These are phyloP conservation scores for Cairina moschata DNA, from an alignment of 2,113 vertebrate species.

Conservation along the genomic window DNA sequence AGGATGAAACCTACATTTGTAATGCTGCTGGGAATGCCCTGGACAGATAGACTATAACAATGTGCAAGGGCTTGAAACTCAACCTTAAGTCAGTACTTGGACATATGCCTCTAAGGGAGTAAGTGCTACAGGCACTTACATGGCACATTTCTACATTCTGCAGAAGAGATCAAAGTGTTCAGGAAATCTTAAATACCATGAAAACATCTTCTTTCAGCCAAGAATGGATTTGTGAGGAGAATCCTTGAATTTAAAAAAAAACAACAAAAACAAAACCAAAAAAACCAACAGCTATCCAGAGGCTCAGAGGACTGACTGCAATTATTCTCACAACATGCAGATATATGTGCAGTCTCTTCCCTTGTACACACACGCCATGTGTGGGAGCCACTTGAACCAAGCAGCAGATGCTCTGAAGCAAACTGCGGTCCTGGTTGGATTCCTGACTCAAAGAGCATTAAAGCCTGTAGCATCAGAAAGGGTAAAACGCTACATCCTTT, in stretches of 20 bases:
- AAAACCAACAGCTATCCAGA: background rate
- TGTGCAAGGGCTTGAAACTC: background rate
- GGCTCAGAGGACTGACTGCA: background rate
- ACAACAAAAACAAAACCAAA: background rate
- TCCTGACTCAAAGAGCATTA: background rate
- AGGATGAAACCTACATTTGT: background rate
- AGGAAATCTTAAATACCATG: background rate
- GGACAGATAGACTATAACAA: background rate
- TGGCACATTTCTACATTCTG: background rate
- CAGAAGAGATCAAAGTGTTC: background rate
- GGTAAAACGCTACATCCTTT: background rate
- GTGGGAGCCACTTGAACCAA: background rate
- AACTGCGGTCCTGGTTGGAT: background rate
- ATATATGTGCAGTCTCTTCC: background rate
- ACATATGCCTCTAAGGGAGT: background rate
- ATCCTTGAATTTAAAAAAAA: background rate
- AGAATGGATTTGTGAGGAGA: background rate
- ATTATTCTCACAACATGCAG: rapidly evolving
- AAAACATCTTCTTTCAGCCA: constrained; percentile 3
- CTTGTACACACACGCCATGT: background rate
- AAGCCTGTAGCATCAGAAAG: background rate
- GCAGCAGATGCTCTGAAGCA: background rate
- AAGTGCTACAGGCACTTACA: background rate
- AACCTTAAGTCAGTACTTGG: background rate
- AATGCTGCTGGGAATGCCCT: background rate